A percentile compares a stretch with the other conserved stretches of the same genome.
Evolutionary conservation across 2,888 invertebrate species (phyloP).

Genomic region (Cheilosia variabilis): DNA sequence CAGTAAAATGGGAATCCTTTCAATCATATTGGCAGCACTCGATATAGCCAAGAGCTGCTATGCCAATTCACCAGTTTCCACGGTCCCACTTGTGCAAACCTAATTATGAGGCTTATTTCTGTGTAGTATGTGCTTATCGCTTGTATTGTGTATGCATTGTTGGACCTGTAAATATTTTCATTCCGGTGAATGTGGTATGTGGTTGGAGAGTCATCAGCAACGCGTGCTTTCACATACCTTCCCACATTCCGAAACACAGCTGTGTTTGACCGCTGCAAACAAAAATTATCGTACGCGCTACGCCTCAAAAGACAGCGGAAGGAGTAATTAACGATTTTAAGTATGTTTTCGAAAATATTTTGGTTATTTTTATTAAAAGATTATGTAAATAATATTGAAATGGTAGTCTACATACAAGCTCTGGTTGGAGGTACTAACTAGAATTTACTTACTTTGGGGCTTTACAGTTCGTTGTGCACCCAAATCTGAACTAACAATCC

Average conservation of each 20-base stretch:
- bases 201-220: not conserved
- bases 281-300: not conserved
- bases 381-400: not conserved
- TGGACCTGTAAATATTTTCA: slow-evolving; percentile 55
- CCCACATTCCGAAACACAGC: not conserved
- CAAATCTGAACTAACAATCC: too few species aligned
- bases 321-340: slow-evolving; percentile 29
- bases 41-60: too few species aligned
- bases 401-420: too few species aligned
- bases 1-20: too few species aligned
- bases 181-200: slow-evolving; percentile 14
- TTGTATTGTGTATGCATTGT: slow-evolving; percentile 30
- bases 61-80: slow-evolving; percentile 34
- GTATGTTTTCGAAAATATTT: slow-evolving; percentile 48
- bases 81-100: slow-evolving; percentile 34
- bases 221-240: slow-evolving; percentile 11
- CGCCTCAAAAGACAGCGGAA: not conserved
- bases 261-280: not conserved
- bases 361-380: slow-evolving; percentile 17
- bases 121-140: slow-evolving; percentile 23
- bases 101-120: slow-evolving; percentile 38
- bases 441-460: too few species aligned
- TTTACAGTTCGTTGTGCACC: too few species aligned
- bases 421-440: too few species aligned
- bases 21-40: too few species aligned